Percentiles rank a stretch among this genome's conserved stretches.
These are phyloP conservation scores for Podargus strigoides DNA, from an alignment of 2,797 vertebrate genomes.

Conservation along the genomic window DNA sequence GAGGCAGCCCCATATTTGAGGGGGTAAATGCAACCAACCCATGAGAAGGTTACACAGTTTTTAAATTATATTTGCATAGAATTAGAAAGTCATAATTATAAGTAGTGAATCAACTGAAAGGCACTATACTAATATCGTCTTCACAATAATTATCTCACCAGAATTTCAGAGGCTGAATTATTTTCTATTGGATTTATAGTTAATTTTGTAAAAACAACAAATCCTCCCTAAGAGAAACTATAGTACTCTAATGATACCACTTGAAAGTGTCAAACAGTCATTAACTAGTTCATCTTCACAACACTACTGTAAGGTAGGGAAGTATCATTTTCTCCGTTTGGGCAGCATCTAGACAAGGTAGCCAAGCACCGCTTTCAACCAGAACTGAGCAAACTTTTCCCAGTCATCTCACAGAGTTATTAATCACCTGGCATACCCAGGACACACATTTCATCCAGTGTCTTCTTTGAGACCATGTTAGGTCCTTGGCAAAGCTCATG, in stretches of 20 bases:
- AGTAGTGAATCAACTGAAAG: constrained; percentile 51
- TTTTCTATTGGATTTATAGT: constrained; percentile 70
- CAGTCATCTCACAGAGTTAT: background rate
- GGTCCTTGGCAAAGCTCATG: background rate
- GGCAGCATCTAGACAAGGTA: background rate
- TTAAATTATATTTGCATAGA: constrained; percentile 39
- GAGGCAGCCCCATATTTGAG: background rate
- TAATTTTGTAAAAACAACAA: constrained; percentile 67
- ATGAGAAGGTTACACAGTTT: background rate
- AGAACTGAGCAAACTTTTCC: background rate
- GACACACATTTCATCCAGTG: background rate
- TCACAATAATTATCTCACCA: constrained; percentile 67
- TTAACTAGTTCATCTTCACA: constrained; percentile 19
- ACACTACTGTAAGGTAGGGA: background rate
- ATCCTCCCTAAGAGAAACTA: constrained; percentile 49
- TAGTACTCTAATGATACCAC: constrained; percentile 12
- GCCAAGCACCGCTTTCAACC: background rate
- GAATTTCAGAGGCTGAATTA: constrained; percentile 61
- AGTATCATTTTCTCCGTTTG: background rate
- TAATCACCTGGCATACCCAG: background rate
- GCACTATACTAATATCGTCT: constrained; percentile 35
- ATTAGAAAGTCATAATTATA: constrained; percentile 65
- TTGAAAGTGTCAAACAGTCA: constrained; percentile 6
- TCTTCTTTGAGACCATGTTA: background rate
- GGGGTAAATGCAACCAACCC: background rate